Evolutionary conservation across 2,888 invertebrate genomes (phyloP).

Genomic region (Blastobasis lacticolella): DNA sequence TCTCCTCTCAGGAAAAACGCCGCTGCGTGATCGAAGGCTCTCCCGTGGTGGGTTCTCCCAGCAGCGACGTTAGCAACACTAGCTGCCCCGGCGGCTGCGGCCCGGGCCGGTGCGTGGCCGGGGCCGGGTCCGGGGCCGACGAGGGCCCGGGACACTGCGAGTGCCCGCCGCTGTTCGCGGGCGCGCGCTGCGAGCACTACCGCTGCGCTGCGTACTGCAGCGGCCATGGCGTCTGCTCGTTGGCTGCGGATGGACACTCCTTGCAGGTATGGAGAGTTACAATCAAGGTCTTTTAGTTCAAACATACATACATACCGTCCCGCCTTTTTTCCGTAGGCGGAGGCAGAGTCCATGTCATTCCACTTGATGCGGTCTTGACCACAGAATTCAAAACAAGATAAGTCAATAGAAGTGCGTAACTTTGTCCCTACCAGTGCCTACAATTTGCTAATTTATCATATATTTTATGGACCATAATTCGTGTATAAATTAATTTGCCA

Average conservation of each 20-base stretch:
- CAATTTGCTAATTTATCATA: no score
- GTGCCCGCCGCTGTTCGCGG: conserved; percentile 78
- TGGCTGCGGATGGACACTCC: conserved; percentile 19
- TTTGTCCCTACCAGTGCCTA: no score
- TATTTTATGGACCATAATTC: no score
- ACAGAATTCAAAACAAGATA: no score
- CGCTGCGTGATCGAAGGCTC: conserved; percentile 25
- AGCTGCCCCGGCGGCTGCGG: conserved; percentile 15
- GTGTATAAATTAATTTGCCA: no score
- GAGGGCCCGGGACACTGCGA: conserved; percentile 69
- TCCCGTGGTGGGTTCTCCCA: conserved; percentile 1
- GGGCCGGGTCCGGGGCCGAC: conserved; percentile 69
- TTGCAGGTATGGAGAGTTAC: conserved; percentile 30
- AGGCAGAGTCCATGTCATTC: no score
- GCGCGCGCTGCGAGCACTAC: conserved; percentile 78
- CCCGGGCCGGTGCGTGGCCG: conserved; percentile 55
- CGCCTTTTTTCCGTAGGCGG: no score
- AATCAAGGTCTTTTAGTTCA: no score
- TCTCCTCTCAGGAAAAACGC: conserved; percentile 22
- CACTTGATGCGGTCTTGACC: no score
- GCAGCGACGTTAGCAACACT: conserved; percentile 6
- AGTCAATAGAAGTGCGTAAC: no score
- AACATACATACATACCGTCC: no score
- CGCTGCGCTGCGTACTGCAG: conserved; percentile 80
- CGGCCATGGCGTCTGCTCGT: conserved; percentile 40